Evolutionary conservation across 1,140 invertebrate genomes (phyloP).

Genomic region (Eufriesea mexicana): DNA sequence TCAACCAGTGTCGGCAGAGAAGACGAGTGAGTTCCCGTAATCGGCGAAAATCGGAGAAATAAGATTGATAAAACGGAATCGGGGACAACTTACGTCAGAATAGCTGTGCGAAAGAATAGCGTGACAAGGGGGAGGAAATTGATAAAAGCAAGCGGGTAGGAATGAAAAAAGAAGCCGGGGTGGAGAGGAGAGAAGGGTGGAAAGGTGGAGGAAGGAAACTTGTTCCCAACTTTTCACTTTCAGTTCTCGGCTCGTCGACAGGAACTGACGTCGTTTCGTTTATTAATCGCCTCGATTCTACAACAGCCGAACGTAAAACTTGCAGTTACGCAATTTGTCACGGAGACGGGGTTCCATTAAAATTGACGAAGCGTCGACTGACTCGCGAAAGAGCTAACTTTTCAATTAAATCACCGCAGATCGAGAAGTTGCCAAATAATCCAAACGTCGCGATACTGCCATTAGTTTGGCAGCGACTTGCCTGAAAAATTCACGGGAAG

Average conservation of each 20-base stretch:
- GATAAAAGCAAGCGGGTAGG: slow-evolving; percentile 6
- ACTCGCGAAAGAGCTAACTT: slow-evolving; percentile 6
- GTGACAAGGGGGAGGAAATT: slow-evolving; percentile 20
- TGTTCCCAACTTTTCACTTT: slow-evolving; percentile 45
- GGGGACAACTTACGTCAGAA: neutral
- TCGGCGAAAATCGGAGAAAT: neutral
- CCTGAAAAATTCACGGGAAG: neutral
- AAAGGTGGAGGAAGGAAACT: neutral
- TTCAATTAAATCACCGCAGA: slow-evolving; percentile 33
- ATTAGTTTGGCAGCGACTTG: neutral
- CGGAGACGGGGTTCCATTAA: slow-evolving; percentile 13
- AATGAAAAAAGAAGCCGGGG: neutral
- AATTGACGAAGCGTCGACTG: slow-evolving; percentile 40
- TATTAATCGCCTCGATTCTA: slow-evolving; percentile 45
- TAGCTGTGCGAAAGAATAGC: neutral
- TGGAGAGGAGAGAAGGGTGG: neutral
- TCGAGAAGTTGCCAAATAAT: neutral
- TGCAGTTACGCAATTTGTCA: slow-evolving; percentile 46
- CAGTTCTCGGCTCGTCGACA: slow-evolving; percentile 14
- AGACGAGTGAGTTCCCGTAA: neutral
- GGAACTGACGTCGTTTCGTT: slow-evolving; percentile 47
- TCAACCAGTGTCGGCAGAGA: neutral
- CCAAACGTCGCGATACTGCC: neutral
- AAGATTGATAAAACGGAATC: slow-evolving; percentile 7
- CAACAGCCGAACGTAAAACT: slow-evolving; percentile 39